Evolutionary conservation across 2,888 invertebrate species (phyloP).

Genomic region (Agrochola litura): DNA sequence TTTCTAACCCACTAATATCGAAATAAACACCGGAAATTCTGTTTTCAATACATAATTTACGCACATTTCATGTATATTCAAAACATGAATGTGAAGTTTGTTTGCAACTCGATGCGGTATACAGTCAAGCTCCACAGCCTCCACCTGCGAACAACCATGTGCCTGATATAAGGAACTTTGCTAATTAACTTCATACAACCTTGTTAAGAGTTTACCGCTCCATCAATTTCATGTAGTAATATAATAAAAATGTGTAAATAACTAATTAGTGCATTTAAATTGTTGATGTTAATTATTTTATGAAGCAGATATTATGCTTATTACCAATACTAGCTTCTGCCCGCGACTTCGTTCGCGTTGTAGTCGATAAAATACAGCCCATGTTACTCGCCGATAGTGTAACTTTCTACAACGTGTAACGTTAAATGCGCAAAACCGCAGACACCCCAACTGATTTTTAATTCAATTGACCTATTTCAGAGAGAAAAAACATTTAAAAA

Average conservation of each 20-base stretch:
- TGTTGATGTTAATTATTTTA: background rate
- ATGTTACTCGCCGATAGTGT: too few species aligned
- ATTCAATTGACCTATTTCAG: too few species aligned
- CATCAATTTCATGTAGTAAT: conserved; percentile 41
- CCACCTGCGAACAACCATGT: conserved; percentile 32
- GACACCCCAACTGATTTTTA: too few species aligned
- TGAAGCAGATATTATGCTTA: background rate
- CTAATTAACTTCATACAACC: conserved; percentile 70
- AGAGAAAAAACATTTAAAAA: too few species aligned
- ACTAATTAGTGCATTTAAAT: background rate
- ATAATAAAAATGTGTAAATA: conserved; percentile 15
- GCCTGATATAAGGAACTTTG: conserved; percentile 65
- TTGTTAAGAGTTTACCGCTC: conserved; percentile 62
- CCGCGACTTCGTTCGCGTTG: too few species aligned
- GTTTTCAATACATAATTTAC: conserved; percentile 40
- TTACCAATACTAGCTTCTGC: too few species aligned
- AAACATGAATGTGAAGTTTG: conserved; percentile 55
- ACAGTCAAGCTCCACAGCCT: conserved; percentile 33
- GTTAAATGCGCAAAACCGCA: too few species aligned
- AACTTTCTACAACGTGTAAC: too few species aligned
- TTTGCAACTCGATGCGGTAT: conserved; percentile 50
- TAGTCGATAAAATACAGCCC: too few species aligned
- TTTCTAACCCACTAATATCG: background rate
- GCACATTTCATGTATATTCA: conserved; percentile 46
- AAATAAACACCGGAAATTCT: conserved; percentile 26